These are phyloP conservation scores for Ypsolopha sequella DNA, from an alignment of 2,888 invertebrate genomes.

Conservation along the genomic window DNA sequence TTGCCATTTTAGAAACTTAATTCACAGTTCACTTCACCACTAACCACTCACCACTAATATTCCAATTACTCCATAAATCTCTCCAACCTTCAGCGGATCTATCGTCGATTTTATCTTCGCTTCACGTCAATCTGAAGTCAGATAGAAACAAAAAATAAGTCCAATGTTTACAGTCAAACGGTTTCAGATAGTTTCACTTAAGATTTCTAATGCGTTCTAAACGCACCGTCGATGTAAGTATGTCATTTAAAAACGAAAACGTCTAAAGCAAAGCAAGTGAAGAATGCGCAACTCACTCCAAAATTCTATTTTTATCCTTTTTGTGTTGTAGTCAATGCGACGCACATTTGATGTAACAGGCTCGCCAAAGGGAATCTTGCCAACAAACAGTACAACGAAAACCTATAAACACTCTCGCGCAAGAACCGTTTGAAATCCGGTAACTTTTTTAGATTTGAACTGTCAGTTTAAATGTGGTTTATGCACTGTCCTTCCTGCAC, in stretches of 20 bases:
- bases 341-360: constrained; percentile 55
- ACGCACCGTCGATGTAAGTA: constrained; percentile 50
- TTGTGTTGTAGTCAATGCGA: constrained; percentile 42
- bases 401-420: constrained; percentile 23
- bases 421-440: constrained; percentile 53
- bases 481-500: no score
- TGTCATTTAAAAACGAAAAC: constrained; percentile 66
- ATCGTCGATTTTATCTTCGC: constrained; percentile 13
- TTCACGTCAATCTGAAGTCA: constrained; percentile 26
- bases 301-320: constrained; percentile 63
- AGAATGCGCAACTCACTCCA: constrained; percentile 55
- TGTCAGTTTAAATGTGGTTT: neutral
- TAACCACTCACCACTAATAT: constrained; percentile 10
- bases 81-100: neutral
- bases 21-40: constrained; percentile 11
- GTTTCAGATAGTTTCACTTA: constrained; percentile 51
- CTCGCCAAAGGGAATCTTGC: constrained; percentile 59
- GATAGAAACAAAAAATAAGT: constrained; percentile 36
- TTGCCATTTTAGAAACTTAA: constrained; percentile 36
- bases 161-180: constrained; percentile 51
- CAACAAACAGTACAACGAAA: constrained; percentile 44
- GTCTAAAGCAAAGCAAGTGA: constrained; percentile 26
- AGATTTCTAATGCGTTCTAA: constrained; percentile 53
- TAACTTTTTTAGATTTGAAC: constrained; percentile 3
- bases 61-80: neutral